These are phyloP conservation scores for Agriotes lineatus DNA, from an alignment of 2,888 invertebrate species.

Conservation along the genomic window DNA sequence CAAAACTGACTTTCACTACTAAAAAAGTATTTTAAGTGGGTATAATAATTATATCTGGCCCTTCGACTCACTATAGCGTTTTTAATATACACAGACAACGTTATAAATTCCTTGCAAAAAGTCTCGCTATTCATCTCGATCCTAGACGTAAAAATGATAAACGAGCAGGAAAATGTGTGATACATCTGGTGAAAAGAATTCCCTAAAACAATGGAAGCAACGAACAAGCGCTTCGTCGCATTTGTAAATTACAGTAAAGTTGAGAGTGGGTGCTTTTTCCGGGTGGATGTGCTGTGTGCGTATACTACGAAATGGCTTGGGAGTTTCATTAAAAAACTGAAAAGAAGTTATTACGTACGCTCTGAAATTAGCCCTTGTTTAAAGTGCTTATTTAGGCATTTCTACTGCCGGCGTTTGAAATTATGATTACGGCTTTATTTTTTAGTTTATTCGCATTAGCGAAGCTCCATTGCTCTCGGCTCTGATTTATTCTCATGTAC, in stretches of 20 bases:
- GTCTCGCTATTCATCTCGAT: too few species aligned
- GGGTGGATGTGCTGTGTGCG: neutral
- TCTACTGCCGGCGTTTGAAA: neutral
- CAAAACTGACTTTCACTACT: too few species aligned
- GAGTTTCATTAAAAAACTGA: neutral
- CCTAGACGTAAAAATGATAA: neutral
- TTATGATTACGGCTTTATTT: neutral
- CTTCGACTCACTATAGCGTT: too few species aligned
- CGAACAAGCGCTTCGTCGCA: constrained; percentile 7
- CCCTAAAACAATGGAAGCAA: constrained; percentile 1
- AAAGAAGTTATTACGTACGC: neutral
- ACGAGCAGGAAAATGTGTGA: neutral
- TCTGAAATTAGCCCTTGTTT: neutral
- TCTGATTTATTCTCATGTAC: neutral
- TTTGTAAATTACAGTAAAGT: constrained; percentile 4
- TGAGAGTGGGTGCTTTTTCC: neutral
- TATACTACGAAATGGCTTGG: neutral
- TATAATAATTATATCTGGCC: too few species aligned
- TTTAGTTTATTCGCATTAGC: neutral
- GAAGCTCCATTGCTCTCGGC: neutral
- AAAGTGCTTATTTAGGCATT: neutral
- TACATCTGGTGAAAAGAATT: constrained; percentile 3
- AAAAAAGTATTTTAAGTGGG: too few species aligned
- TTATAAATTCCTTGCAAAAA: too few species aligned
- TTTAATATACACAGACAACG: too few species aligned